phyloP scores from a whole-genome alignment of 2,113 vertebrate species.

The Bathybates hornii region DNA sequence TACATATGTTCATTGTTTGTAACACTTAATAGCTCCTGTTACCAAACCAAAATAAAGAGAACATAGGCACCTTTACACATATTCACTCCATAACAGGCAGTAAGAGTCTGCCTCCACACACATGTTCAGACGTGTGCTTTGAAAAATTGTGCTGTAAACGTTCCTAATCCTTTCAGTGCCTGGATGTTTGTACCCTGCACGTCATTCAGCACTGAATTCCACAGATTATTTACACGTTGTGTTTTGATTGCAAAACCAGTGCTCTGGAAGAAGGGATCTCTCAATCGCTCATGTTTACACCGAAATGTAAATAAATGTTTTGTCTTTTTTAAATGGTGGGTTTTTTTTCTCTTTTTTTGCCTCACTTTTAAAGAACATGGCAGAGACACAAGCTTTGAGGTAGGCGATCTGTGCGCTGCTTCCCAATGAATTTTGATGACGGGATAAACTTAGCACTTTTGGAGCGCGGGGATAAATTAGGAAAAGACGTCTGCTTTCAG shows the following conservation, averaged over 20 bases:
- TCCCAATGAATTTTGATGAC: background rate
- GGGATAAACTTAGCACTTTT: background rate
- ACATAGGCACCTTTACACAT: background rate
- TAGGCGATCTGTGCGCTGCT: background rate
- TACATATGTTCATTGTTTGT: background rate
- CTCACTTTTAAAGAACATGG: background rate
- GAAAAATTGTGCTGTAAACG: background rate
- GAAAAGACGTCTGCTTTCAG: background rate
- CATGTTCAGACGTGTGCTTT: background rate
- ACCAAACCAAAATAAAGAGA: background rate
- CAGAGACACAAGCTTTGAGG: background rate
- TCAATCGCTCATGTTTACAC: background rate
- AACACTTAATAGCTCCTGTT: background rate
- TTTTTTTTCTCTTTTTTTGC: too few species aligned
- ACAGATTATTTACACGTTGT: background rate
- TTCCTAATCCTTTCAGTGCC: background rate
- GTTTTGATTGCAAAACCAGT: background rate
- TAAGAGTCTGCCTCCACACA: background rate
- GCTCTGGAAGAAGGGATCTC: background rate
- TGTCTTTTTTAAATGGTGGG: background rate
- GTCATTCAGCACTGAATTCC: background rate
- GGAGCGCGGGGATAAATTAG: background rate
- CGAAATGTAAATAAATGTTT: constrained; percentile 9
- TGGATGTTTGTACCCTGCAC: background rate
- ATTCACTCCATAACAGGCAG: background rate